Conservation (phyloP, 2,888 invertebrate species). For the Trissolcus brochymenae region DNA sequence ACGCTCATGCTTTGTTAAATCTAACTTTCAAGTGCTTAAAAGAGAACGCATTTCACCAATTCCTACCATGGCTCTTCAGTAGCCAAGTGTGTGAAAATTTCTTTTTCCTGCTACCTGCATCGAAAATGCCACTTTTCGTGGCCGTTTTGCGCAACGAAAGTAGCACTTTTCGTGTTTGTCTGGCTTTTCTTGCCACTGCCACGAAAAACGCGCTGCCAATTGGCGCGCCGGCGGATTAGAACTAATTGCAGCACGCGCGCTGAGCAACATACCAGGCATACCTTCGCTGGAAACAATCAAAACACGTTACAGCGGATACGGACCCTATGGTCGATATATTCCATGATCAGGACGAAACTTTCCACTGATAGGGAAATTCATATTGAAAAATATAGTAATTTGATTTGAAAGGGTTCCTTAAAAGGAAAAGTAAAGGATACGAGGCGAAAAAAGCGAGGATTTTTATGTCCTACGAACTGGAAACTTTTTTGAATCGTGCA, state of each 20-base stretch:
- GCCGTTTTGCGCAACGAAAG: neutral
- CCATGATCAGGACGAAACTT: neutral
- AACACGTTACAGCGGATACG: neutral
- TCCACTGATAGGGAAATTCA: neutral
- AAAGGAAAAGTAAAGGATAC: neutral
- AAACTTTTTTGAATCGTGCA: conserved; percentile 2
- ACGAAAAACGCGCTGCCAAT: neutral
- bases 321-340: conserved; percentile 2
- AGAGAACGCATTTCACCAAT: neutral
- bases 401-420: neutral
- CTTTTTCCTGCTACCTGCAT: too few relatives aligned
- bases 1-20: neutral
- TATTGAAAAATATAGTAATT: neutral
- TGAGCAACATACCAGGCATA: neutral
- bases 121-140: too few relatives aligned
- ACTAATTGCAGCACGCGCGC: too few relatives aligned
- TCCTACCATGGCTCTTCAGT: neutral
- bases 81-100: neutral
- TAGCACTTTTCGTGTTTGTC: neutral
- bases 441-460: conserved; percentile 1
- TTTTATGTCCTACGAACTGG: neutral
- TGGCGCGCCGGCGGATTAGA: neutral
- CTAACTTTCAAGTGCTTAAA: neutral
- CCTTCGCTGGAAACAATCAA: neutral
- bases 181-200: neutral